Base-by-base conservation (phyloP, 1,140 invertebrate genomes). In the Telenomus remus region DNA sequence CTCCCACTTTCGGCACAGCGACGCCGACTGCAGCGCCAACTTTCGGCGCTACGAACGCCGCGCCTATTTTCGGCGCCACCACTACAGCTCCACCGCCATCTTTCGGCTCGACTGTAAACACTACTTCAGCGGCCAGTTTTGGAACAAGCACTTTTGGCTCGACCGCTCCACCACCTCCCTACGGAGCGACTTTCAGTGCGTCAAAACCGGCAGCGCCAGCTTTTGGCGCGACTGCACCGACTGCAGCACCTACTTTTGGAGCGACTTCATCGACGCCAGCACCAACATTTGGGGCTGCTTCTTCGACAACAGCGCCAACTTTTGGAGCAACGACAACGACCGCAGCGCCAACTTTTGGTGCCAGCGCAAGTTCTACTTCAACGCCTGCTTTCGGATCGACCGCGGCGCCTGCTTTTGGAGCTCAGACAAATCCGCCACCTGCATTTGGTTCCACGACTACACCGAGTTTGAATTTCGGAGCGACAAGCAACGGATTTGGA, bases 401-500 rank as follows among this genome's bases (percentile, higher is more conserved):
- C n/a, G 2, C 19, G n/a, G 12, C 48, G 4, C 48, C 48, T 13
- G 8, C 48, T 50, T 50, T 50, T n/a, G 65, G 13, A 4, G 55
- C 19, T 10, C 44, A 54, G 33, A 9, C 56, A 11, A 65, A 50
- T 7, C 44, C 13, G 44, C 49, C 69, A 8, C 55, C 61, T n/a
- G 19, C 56, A 37, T 80, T 78, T 53, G 57, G 57, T 46, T 39
- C n/a, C 8, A 57, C 61, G 0, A 0, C 73, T 0, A 8, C 70
- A 0, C n/a, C 69, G 11, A 60, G 34, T 19, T 13, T 59, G 1
- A 65, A 51, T 6, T 82, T 82, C 14, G 71, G 61, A 1, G 47
- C 59, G 7, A 34, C 61, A 4, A 55, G 39, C 49, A 66, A 53
- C 34, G 60, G 54, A 0, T 76, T 76, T 46, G 56, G 51, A 4